These are phyloP conservation scores for Fistularia commersonii DNA, from an alignment of 2,797 vertebrate species.

Conservation along the genomic window DNA sequence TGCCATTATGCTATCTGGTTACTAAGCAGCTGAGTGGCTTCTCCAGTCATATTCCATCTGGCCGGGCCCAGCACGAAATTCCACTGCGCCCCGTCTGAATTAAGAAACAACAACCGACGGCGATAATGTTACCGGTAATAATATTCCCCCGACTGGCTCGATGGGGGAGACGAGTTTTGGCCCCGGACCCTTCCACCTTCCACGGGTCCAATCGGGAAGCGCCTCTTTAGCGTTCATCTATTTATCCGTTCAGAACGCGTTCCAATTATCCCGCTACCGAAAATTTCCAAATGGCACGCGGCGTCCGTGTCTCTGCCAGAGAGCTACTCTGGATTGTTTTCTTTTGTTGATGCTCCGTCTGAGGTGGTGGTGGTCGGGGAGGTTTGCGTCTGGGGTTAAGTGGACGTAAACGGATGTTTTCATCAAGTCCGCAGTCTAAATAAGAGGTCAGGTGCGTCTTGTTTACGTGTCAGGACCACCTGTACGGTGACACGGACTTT, in stretches of 20 bases:
- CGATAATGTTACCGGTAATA: slow-evolving; percentile 55
- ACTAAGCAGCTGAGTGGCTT: slow-evolving; percentile 57
- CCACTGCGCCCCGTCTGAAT: slow-evolving; percentile 50
- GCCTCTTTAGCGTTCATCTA: too few relatives aligned
- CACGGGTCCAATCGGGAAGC: slow-evolving; percentile 1
- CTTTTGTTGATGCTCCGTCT: neutral
- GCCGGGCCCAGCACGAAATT: slow-evolving; percentile 44
- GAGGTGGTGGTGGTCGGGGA: too few relatives aligned
- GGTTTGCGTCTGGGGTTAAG: too few relatives aligned
- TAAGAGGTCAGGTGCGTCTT: too few relatives aligned
- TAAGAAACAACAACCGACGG: slow-evolving; percentile 33
- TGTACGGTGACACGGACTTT: too few relatives aligned
- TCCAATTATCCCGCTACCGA: slow-evolving; percentile 1
- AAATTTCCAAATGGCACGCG: neutral
- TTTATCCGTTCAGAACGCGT: neutral
- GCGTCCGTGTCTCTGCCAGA: neutral
- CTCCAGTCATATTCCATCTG: slow-evolving; percentile 41
- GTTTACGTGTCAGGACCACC: too few relatives aligned
- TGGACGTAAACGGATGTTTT: too few relatives aligned
- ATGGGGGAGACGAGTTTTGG: slow-evolving; percentile 14
- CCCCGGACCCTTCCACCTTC: neutral
- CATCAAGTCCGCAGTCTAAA: too few relatives aligned
- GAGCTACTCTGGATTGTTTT: neutral
- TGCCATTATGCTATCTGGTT: slow-evolving; percentile 67
- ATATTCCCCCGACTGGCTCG: slow-evolving; percentile 28